Evolutionary conservation across 1,140 invertebrate species (phyloP), one percentile per base, ranked within the genome.

Genomic region (Hermatobates lingyangjiaoensis): DNA sequence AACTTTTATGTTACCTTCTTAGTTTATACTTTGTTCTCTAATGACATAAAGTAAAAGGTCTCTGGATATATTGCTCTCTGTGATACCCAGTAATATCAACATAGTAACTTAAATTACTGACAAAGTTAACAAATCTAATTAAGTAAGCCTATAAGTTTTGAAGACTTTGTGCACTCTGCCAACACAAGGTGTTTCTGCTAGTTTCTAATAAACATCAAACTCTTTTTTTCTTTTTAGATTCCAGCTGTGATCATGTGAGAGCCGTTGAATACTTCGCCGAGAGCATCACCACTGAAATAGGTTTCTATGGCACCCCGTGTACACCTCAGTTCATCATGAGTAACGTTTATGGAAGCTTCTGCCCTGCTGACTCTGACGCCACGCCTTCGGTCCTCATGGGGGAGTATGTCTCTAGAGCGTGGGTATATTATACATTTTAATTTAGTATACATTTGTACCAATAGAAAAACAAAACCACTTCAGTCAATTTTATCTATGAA

Each of bases 231-330:
- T 26, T 44, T 18, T 2, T 25, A 61, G 58, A 59, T 47, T 40
- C 53, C 10, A 59, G 58, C 3, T 62, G 60, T 45, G 54, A 54
- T 21, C 60, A 62, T 34, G 54, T 53, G 2, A 39, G 60, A 44
- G 55, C 60, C 2, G 58, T 58, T 1, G 54, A 55, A 14, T 54
- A 58, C 24, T 62, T 54, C 38, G 59, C 59, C 2, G 60, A 62
- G 44, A 57, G 56, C 3, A 57, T 61, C 27, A 49, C 18, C 2
- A 44, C 26, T 20, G 23, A 55, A 10, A 48, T 10, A 1, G 58
- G 45, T 2, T 57, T 61, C 39, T 58, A 38, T 46, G 60, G 56
- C 0, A 42, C 47, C 18, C 42, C 42, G 1, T 61, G 60, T 28
- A n/a, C 48, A 14, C 25, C 27, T 15, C 48, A 30, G 12, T 1